phyloP scores from a whole-genome alignment of 2,888 invertebrate species.

The Serripes groenlandicus region DNA sequence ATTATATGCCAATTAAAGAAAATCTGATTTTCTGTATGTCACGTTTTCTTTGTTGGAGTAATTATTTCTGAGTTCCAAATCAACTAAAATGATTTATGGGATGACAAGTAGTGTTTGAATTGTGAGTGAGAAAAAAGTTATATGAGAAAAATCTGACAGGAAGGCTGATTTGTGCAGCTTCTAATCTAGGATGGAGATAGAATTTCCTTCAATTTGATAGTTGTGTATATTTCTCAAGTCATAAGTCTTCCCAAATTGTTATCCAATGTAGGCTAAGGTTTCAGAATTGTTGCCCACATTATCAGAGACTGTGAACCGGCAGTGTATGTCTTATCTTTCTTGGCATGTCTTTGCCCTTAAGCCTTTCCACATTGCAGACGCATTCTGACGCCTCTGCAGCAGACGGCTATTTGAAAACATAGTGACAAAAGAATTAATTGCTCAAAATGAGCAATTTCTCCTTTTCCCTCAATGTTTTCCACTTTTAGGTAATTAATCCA shows the following conservation, averaged over 20 bases:
- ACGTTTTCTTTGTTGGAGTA: no score
- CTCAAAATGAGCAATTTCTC: background rate
- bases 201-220: conserved; percentile 28
- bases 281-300: conserved; percentile 14
- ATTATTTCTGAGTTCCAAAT: no score
- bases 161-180: conserved; percentile 26
- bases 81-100: no score
- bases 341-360: conserved; percentile 20
- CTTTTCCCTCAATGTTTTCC: background rate
- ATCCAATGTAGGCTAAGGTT: conserved; percentile 18
- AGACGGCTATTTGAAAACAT: background rate
- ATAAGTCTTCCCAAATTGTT: conserved; percentile 13
- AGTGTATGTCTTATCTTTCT: conserved; percentile 21
- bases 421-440: background rate
- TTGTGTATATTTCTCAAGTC: conserved; percentile 18
- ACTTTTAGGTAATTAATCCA: no score
- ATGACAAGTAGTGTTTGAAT: conserved; percentile 2
- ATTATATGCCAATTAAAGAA: no score
- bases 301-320: conserved; percentile 18
- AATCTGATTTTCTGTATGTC: no score
- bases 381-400: background rate
- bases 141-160: conserved; percentile 22
- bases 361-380: background rate
- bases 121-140: conserved; percentile 7
- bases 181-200: conserved; percentile 14